Base-by-base conservation (phyloP, 2,797 vertebrate species). In the Melanotaenia nigrans region DNA sequence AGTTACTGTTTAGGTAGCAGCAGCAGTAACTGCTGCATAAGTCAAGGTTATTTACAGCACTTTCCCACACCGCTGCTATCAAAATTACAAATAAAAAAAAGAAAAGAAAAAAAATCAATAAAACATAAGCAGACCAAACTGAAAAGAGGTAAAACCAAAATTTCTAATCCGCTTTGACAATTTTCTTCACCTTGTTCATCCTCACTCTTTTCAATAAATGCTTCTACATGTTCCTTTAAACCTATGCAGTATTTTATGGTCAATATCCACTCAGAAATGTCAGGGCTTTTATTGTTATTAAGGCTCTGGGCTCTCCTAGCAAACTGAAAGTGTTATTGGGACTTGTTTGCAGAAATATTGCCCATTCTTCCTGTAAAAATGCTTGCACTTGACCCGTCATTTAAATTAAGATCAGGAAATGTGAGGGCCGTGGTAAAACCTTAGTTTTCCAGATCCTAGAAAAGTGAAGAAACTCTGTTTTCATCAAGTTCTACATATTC, bases 31-130 rank as follows among this genome's bases (percentile, higher is more conserved):
- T 64, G 32, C 45, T 36, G 53, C 5, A 3, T 64, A 11, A 24
- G 62, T 16, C 47, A 35, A 13, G 40, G 35, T 49, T 47, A 68
- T 33, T 24, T 58, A 33, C 24, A 35, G 61, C 32, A 64, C n/a
- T 32, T 13, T 24, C 14, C 4, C 49, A 5, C n/a, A 14, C 25
- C 13, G 28, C 22, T 18, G 30, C 30, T 24, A 18, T 49, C 30
- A 49, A 42, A 35, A 18, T 1, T 35, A 18, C 3, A 47, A 10
- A 58, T 25, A 33, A 18, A 5, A 45, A 18, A 6, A 18, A 45
- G 9, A 3, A 9, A 9, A 24, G 36, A 22, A 64, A 38, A 38
- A 10, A 32, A 59, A 25, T 38, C 30, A 33, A 40, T 73, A 38
- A 42, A 65, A 33, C 30, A 60, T 42, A n/a, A 28, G 53, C 36